These are phyloP conservation scores for Isaurus tuberculatus DNA, from an alignment of 92 coral and sea anemone species.

Conservation along the genomic window DNA sequence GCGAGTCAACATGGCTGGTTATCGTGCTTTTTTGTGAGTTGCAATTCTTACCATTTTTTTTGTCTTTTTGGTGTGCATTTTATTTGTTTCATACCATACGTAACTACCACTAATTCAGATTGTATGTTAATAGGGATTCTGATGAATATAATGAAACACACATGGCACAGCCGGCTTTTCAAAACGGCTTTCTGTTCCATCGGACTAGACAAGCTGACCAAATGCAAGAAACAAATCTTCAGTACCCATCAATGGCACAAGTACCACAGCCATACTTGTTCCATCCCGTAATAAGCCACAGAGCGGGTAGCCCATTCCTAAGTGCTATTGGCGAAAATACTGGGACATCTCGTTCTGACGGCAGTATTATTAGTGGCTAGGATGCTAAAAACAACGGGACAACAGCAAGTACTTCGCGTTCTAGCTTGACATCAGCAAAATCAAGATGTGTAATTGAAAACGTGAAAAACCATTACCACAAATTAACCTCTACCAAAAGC, in stretches of 20 bases:
- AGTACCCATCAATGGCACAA: no score
- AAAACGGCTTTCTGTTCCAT: neutral
- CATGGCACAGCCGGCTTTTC: neutral
- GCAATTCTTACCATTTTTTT: neutral
- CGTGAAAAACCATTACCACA: constrained; percentile 43
- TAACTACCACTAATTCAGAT: neutral
- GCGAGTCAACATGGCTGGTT: no score
- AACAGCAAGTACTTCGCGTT: constrained; percentile 30
- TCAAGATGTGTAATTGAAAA: constrained; percentile 46
- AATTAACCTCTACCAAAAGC: constrained; percentile 47
- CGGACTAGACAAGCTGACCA: no score
- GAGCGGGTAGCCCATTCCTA: no score
- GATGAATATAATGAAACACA: constrained; percentile 1
- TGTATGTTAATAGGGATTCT: neutral
- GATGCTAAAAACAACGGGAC: constrained; percentile 28
- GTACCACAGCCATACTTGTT: no score
- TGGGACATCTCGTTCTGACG: neutral
- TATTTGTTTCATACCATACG: constrained; percentile 12
- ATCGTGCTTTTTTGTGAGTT: constrained; percentile 7
- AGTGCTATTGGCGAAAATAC: no score
- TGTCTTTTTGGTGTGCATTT: no score
- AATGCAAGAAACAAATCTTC: no score
- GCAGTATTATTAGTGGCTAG: constrained; percentile 27
- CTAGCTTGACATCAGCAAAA: constrained; percentile 49
- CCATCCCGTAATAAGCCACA: no score